phyloP scores from a whole-genome alignment of 2,113 vertebrate genomes.

The Fulmarus glacialis region DNA sequence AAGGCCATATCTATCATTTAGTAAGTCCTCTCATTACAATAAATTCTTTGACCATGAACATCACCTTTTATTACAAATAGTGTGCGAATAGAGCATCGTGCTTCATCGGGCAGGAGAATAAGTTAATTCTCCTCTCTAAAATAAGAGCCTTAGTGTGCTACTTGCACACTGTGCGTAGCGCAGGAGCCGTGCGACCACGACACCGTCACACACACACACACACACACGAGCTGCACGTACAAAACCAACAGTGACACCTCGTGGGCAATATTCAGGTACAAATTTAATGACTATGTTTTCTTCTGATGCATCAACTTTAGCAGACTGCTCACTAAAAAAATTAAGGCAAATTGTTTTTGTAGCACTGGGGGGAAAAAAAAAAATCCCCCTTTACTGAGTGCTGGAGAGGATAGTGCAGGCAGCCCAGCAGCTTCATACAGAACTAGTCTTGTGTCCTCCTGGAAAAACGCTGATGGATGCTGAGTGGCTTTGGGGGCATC shows the following conservation, averaged over 20 bases:
- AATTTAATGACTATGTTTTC: rapidly evolving
- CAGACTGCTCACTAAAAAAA: not conserved
- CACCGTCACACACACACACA: rapidly evolving
- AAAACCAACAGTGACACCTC: slow-evolving; percentile 67
- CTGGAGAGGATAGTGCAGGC: not conserved
- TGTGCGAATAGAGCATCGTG: not conserved
- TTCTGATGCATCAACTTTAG: not conserved
- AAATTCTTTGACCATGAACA: not conserved
- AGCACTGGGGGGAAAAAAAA: not conserved
- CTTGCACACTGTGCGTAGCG: rapidly evolving
- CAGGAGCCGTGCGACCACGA: rapidly evolving
- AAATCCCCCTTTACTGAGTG: not conserved
- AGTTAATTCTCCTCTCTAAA: not conserved
- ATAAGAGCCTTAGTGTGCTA: not conserved
- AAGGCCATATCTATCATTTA: not conserved
- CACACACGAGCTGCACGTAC: rapidly evolving
- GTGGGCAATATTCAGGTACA: not conserved
- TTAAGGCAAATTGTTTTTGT: not conserved
- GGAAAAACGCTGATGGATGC: not conserved
- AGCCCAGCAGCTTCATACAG: not conserved
- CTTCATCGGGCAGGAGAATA: not conserved
- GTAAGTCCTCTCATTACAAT: not conserved
- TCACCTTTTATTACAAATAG: not conserved
- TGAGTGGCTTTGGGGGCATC: not conserved
- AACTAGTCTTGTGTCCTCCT: not conserved